These are phyloP conservation scores for Palloptera scutellata DNA, from an alignment of 2,888 invertebrate species.

Conservation along the genomic window DNA sequence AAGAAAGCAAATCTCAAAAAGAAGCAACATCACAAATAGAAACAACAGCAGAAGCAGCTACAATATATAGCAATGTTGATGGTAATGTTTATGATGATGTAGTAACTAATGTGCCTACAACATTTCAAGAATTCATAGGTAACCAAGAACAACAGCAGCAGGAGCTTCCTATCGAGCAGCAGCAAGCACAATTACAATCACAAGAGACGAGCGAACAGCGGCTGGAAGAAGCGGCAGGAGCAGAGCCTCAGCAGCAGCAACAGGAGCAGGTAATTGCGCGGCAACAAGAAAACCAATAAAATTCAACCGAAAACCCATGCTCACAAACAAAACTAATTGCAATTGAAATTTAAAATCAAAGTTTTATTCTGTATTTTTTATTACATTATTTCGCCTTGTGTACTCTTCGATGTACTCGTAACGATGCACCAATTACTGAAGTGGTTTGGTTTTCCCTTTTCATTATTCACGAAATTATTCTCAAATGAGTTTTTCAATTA, in stretches of 20 bases:
- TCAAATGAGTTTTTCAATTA: not conserved
- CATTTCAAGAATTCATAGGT: not conserved
- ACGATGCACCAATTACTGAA: too few species aligned
- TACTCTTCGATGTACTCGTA: too few species aligned
- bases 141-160: conserved; percentile 27
- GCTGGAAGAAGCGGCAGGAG: conserved; percentile 28
- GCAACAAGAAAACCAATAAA: conserved; percentile 39
- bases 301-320: not conserved
- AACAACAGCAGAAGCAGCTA: conserved; percentile 33
- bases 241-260: conserved; percentile 33
- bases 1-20: conserved; percentile 31
- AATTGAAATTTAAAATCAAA: too few species aligned
- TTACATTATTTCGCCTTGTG: too few species aligned
- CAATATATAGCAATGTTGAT: conserved; percentile 4
- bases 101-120: not conserved
- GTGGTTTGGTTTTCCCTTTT: too few species aligned
- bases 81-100: conserved; percentile 10
- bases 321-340: too few species aligned
- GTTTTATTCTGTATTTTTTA: too few species aligned
- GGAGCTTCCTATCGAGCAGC: conserved; percentile 15
- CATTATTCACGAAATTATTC: not conserved
- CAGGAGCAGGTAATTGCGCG: conserved; percentile 44
- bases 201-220: not conserved
- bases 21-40: conserved; percentile 42
- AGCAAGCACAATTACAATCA: conserved; percentile 10